These are phyloP conservation scores for Chrysaora quinquecirrha DNA, from an alignment of 30 jellyfish, hydroid and myxozoan genomes.

Conservation along the genomic window DNA sequence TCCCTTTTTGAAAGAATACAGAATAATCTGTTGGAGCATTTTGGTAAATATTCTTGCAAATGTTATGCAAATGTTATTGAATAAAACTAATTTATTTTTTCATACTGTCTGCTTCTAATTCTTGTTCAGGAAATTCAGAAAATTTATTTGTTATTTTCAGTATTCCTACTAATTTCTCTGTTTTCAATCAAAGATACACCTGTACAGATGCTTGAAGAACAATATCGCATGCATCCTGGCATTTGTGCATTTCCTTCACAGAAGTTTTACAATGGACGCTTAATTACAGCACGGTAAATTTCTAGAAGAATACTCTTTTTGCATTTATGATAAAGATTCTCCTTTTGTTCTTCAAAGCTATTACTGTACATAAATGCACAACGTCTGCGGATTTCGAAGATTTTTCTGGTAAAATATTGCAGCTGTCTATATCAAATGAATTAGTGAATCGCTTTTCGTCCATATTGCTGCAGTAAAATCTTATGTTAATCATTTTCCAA, in stretches of 20 bases:
- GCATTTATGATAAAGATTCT: neutral
- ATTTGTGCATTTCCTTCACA: conserved; percentile 89
- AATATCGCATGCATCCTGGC: conserved; percentile 96
- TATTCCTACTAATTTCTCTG: too few species aligned
- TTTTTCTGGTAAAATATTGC: too few species aligned
- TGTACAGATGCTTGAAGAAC: conserved; percentile 72
- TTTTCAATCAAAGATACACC: too few species aligned
- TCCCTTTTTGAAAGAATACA: conserved; percentile 88
- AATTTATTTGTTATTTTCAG: too few species aligned
- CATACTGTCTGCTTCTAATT: too few species aligned
- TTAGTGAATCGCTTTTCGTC: too few species aligned
- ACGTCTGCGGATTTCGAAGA: too few species aligned
- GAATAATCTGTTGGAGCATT: conserved; percentile 50
- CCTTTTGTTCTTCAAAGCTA: neutral
- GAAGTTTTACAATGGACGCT: conserved; percentile 74
- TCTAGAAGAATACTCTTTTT: neutral
- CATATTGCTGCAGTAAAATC: too few species aligned
- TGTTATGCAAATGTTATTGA: neutral
- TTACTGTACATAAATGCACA: too few species aligned
- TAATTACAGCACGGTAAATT: conserved; percentile 76
- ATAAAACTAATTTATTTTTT: neutral
- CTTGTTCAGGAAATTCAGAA: too few species aligned
- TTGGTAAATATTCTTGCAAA: conserved; percentile 6
- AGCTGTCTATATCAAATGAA: too few species aligned
- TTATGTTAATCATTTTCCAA: too few species aligned